These are phyloP conservation scores for Anthonomus grandis DNA, from an alignment of 1,140 invertebrate genomes.

Conservation along the genomic window DNA sequence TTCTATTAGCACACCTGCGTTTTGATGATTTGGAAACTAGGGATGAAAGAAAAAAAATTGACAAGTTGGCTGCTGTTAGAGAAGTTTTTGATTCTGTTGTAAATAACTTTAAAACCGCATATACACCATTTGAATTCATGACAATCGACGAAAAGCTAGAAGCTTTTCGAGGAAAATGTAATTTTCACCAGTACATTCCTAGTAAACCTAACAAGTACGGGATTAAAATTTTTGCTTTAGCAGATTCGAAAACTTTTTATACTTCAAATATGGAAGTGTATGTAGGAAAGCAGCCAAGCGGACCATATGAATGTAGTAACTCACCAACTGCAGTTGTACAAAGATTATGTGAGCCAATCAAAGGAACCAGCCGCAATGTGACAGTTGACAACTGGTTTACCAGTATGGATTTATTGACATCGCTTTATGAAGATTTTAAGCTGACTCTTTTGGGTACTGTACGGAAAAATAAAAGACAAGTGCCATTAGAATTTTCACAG, in stretches of 20 bases:
- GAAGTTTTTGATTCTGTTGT: constrained; percentile 45
- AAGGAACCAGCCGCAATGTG: constrained; percentile 40
- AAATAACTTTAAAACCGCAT: constrained; percentile 43
- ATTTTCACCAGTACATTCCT: constrained; percentile 48
- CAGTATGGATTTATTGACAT: constrained; percentile 27
- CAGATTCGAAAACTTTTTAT: constrained; percentile 34
- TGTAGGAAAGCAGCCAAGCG: constrained; percentile 34
- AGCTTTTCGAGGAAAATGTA: constrained; percentile 46
- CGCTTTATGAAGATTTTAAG: constrained; percentile 28
- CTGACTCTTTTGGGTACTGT: constrained; percentile 33
- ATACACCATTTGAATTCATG: constrained; percentile 37
- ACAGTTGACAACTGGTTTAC: constrained; percentile 45
- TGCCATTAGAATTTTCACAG: constrained; percentile 20
- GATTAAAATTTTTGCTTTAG: constrained; percentile 42
- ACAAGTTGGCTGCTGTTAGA: constrained; percentile 44
- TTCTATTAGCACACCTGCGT: constrained; percentile 32
- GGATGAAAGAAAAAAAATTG: constrained; percentile 33
- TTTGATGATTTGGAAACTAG: constrained; percentile 42
- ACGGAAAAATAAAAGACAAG: constrained; percentile 37
- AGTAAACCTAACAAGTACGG: constrained; percentile 41
- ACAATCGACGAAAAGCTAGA: constrained; percentile 50
- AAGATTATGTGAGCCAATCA: constrained; percentile 35
- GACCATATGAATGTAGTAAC: constrained; percentile 31
- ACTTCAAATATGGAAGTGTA: constrained; percentile 40
- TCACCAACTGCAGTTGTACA: constrained; percentile 32